Evolutionary conservation across 1,140 invertebrate species (phyloP).

Genomic region (Drosophila subpulchrella): DNA sequence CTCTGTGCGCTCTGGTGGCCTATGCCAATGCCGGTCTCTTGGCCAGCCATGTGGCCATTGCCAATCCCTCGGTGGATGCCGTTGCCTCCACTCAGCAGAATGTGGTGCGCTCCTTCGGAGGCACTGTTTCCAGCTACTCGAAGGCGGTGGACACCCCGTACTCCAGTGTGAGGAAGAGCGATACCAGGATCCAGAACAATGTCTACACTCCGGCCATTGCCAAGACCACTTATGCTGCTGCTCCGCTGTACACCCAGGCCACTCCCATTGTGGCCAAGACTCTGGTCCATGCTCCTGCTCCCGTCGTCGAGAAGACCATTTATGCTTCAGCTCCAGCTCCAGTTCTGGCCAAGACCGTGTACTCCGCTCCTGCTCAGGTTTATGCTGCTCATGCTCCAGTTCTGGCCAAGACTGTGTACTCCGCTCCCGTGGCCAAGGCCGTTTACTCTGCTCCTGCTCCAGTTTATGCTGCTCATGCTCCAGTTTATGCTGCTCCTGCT

Average conservation of each 20-base stretch:
- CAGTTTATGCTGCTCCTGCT: slow-evolving; percentile 85
- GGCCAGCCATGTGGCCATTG: slow-evolving; percentile 54
- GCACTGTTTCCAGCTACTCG: slow-evolving; percentile 87
- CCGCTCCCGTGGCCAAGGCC: slow-evolving; percentile 30
- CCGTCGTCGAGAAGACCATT: slow-evolving; percentile 45
- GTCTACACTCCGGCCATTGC: slow-evolving; percentile 82
- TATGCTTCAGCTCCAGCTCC: slow-evolving; percentile 18
- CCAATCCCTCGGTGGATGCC: slow-evolving; percentile 84
- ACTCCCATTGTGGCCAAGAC: slow-evolving; percentile 56
- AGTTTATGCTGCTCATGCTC: slow-evolving; percentile 84
- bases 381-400: slow-evolving; percentile 64
- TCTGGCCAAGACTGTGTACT: slow-evolving; percentile 44
- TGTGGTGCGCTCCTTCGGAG: slow-evolving; percentile 86
- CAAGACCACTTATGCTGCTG: slow-evolving; percentile 67
- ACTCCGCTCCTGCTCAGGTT: slow-evolving; percentile 84
- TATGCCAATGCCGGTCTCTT: slow-evolving; percentile 84
- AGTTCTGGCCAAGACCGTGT: slow-evolving; percentile 71
- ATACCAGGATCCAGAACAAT: slow-evolving; percentile 85
- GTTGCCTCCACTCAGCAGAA: slow-evolving; percentile 86
- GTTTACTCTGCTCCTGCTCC: slow-evolving; percentile 29
- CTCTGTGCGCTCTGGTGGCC: slow-evolving; percentile 84
- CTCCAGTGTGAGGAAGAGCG: slow-evolving; percentile 88
- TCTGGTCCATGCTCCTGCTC: slow-evolving; percentile 76
- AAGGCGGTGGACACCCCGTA: slow-evolving; percentile 88
- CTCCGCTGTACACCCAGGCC: slow-evolving; percentile 68